These are phyloP conservation scores for Diachrysia chrysitis DNA, from an alignment of 2,888 invertebrate species.

Conservation along the genomic window DNA sequence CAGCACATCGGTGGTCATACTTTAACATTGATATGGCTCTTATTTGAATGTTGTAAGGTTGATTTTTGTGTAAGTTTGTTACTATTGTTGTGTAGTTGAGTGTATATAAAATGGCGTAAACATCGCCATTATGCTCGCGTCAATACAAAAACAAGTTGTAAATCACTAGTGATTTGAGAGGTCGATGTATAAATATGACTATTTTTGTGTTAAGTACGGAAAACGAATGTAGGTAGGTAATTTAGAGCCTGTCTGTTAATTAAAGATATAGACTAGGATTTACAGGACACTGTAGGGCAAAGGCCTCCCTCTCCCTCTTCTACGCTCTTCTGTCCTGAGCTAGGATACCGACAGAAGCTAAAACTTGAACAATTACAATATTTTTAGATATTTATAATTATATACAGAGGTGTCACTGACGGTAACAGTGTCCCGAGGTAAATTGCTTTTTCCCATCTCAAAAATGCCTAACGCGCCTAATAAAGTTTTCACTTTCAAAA, in stretches of 20 bases:
- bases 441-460: too few relatives aligned
- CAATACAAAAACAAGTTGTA: slow-evolving; percentile 37
- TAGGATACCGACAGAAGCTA: too few relatives aligned
- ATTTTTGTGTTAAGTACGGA: slow-evolving; percentile 24
- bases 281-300: too few relatives aligned
- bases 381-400: too few relatives aligned
- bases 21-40: not conserved
- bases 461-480: too few relatives aligned
- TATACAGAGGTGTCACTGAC: too few relatives aligned
- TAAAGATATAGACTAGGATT: not conserved
- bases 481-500: too few relatives aligned
- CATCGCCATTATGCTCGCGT: slow-evolving; percentile 28
- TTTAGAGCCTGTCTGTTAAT: not conserved
- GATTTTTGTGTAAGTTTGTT: not conserved
- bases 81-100: not conserved
- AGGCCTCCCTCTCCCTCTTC: too few relatives aligned
- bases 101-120: slow-evolving; percentile 12
- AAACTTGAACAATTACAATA: too few relatives aligned
- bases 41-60: not conserved
- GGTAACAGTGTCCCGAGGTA: too few relatives aligned
- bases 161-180: slow-evolving; percentile 24
- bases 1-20: not conserved
- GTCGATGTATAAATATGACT: slow-evolving; percentile 5
- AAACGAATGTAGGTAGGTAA: slow-evolving; percentile 27
- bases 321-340: too few relatives aligned